Conservation (phyloP, 2,113 vertebrate genomes). For the Ptilonorhynchus violaceus region DNA sequence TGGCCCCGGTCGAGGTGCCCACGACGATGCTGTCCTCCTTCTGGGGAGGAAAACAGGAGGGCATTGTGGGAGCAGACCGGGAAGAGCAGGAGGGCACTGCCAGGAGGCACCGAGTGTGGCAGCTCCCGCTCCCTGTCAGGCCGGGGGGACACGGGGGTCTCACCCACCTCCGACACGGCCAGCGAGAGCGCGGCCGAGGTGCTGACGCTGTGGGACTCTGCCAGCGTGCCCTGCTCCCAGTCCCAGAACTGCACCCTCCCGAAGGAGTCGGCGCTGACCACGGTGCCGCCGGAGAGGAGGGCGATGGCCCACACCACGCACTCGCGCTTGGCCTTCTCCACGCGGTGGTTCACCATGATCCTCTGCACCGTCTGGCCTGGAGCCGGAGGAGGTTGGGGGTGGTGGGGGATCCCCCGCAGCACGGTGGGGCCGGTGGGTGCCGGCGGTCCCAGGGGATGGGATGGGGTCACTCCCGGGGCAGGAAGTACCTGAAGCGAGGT, state of each 20-base stretch:
- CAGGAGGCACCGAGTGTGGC: rapidly evolving
- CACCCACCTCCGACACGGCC: constrained; percentile 78
- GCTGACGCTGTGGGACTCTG: constrained; percentile 79
- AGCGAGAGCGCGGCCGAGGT: constrained; percentile 82
- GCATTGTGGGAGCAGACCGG: rapidly evolving
- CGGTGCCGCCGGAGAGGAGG: constrained; percentile 80
- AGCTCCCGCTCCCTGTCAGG: neutral
- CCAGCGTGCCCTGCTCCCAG: constrained; percentile 79
- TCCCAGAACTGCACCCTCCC: constrained; percentile 96
- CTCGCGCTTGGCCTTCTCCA: constrained; percentile 60
- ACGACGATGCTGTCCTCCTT: constrained; percentile 87
- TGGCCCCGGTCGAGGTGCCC: constrained; percentile 87
- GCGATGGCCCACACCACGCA: constrained; percentile 89
- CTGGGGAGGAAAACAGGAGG: constrained; percentile 37
- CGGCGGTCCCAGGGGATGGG: neutral
- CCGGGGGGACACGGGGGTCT: rapidly evolving
- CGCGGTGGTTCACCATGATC: constrained; percentile 81
- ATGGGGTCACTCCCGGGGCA: rapidly evolving
- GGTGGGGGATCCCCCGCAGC: rapidly evolving
- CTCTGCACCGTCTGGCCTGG: constrained; percentile 79
- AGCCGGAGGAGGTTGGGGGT: rapidly evolving
- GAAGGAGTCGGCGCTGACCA: constrained; percentile 86
- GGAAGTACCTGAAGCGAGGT: constrained; percentile 79
- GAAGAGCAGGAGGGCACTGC: neutral
- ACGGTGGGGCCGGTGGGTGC: rapidly evolving